Evolutionary conservation across 2,888 invertebrate species (phyloP), one percentile per base, ranked within the genome.

Genomic region (Volucella bombylans): DNA sequence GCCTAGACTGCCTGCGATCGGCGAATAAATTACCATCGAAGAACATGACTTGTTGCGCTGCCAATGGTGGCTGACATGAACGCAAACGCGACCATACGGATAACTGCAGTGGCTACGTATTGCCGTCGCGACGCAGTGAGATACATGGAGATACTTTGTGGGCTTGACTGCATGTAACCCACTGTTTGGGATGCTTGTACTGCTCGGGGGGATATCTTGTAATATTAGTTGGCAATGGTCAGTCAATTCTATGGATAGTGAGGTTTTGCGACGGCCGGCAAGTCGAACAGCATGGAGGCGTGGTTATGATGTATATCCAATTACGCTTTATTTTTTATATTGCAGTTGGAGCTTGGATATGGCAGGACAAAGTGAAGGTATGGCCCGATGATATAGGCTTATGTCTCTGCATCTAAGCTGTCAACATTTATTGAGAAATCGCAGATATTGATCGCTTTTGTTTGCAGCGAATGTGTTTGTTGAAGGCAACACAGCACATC

Each of bases 41-140:
- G 72, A 68, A 81, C 85, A 85, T 77, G 80, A 81, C 85, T 85
- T 81, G 80, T 85, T 85, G 73, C 85, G 71, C 77, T 76, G 68
- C 85, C 85, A 85, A 72, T 85, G 67, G 81, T 85, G 76, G 71
- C 81, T 72, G 81, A 85, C 81, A 85, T 80, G 76, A 80, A 83
- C 69, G 71, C 83, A 67, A 85, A 80, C 80, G 76, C 80, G 65
- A 83, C 69, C 73, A 79, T 52, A 57, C 41, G 41, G n/a, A 31
- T 31, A 6, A 39, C 31, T 49, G 49, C 62, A 3, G 43, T 52
- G 47, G 55, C 55, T 69, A 47, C 64, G 39, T 72, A 62, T 14
- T 23, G 31, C n/a, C n/a, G 52, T 47, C 45, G 59, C 45, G 23
- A n/a, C 45, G n/a, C 45, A 11, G 45, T 45, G 31, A 1, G n/a